These are phyloP conservation scores for Lathamus discolor DNA, from an alignment of 2,113 vertebrate genomes.

Conservation along the genomic window DNA sequence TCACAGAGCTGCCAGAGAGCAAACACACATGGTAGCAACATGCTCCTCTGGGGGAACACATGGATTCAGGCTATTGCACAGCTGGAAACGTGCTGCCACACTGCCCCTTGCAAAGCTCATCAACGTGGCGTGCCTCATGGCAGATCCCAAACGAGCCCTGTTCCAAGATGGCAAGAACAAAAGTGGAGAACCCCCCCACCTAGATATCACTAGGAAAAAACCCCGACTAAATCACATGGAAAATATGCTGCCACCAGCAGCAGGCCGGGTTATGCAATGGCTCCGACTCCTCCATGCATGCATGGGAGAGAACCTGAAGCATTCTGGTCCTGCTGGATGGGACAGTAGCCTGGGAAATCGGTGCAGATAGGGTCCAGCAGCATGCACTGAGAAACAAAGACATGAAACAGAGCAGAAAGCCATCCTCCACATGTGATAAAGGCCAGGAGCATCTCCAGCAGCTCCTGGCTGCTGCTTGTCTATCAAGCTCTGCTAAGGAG, in stretches of 20 bases:
- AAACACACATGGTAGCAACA: not conserved
- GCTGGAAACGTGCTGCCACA: not conserved
- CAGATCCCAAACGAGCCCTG: not conserved
- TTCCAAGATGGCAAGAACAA: not conserved
- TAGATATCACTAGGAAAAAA: not conserved
- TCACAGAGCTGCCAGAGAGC: not conserved
- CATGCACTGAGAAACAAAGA: not conserved
- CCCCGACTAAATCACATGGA: not conserved
- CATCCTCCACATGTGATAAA: not conserved
- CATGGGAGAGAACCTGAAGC: accelerated
- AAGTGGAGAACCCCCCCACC: not conserved
- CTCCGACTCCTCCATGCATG: not conserved
- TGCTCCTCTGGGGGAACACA: not conserved
- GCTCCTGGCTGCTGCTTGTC: not conserved
- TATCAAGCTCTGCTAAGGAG: not conserved
- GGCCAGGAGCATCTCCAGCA: not conserved
- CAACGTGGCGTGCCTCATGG: accelerated
- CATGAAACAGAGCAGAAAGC: not conserved
- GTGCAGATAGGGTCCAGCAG: not conserved
- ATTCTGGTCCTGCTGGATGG: accelerated
- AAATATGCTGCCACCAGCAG: not conserved
- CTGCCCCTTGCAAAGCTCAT: not conserved
- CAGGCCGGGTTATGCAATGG: not conserved
- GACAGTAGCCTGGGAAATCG: not conserved
- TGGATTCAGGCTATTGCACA: not conserved